These are phyloP conservation scores for Emydura subglobosa DNA, from an alignment of 2,113 vertebrate genomes.

Conservation along the genomic window DNA sequence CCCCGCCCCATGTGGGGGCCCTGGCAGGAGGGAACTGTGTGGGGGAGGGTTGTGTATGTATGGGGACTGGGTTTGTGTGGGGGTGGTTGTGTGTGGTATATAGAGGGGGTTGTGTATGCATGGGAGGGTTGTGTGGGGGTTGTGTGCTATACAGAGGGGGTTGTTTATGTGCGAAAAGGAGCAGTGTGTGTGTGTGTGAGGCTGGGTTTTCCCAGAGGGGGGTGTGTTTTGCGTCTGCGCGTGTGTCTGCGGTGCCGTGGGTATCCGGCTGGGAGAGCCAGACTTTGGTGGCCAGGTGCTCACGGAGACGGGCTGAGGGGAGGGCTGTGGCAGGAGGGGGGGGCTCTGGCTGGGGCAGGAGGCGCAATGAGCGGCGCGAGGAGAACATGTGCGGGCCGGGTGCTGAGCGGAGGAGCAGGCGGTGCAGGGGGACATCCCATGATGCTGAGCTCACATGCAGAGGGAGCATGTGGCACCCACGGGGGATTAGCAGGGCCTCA, in stretches of 20 bases:
- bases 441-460: not conserved
- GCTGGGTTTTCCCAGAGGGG: too few species aligned
- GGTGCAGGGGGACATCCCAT: not conserved
- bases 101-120: not conserved
- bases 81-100: not conserved
- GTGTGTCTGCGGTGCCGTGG: not conserved
- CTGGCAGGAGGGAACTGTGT: not conserved
- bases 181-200: not conserved
- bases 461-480: too few species aligned
- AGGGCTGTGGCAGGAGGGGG: not conserved
- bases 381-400: not conserved
- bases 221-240: too few species aligned
- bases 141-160: not conserved
- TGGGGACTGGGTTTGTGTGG: not conserved
- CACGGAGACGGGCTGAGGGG: not conserved
- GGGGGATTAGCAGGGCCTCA: too few species aligned
- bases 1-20: too few species aligned
- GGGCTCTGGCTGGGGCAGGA: not conserved
- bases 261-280: not conserved
- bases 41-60: not conserved
- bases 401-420: too few species aligned
- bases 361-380: too few species aligned
- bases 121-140: too few species aligned
- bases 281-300: too few species aligned
- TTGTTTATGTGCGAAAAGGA: not conserved